Base-by-base conservation (phyloP, 2,113 vertebrate species). In the Mohoua ochrocephala region DNA sequence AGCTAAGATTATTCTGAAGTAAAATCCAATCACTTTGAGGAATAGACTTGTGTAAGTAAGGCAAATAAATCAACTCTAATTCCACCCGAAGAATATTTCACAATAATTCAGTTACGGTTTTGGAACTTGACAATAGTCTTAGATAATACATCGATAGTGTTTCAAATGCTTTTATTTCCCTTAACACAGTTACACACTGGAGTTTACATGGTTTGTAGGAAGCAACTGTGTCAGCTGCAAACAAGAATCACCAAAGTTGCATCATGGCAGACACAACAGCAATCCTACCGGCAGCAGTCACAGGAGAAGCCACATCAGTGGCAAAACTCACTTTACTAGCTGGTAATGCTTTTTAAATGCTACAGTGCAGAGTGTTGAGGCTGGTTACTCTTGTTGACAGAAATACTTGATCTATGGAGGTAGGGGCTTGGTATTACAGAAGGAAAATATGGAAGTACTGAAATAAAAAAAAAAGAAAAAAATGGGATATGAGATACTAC, bases 71-170 rank as follows among this genome's bases (percentile, higher is more conserved):
- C 5, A 76, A 4, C 4, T 53, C 9, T 49, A 23, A 27, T 83
- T 70, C 47, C 77, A 3, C 9, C 56, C 22, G 63, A 18, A 60
- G 15, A 54, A 63, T 68, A 45, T n/a, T 44, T 73, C 28, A 37
- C 14, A 73, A 28, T 41, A 68, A 45, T 68, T 76, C 5, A n/a
- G 11, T 74, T 69, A 35, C 7, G 23, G 9, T 30, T 93, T 70
- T 56, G 24, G 16, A 74, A 54, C 11, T 39, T 90, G 16, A 11
- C 53, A 59, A 11, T 37, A 68, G 8, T 61, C 45, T 69, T 33
- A 60, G 23, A 21, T 35, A 52, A 60, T 2, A 41, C 0, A 1
- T 15, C 35, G 56, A 5, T 18, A 35, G 13, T 2, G 1, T 30
- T 64, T 81, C 53, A 74, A 74, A 45, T 15, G 2, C 3, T 16